Conservation (phyloP, 2,113 vertebrate genomes). For the Trachemys scripta region DNA sequence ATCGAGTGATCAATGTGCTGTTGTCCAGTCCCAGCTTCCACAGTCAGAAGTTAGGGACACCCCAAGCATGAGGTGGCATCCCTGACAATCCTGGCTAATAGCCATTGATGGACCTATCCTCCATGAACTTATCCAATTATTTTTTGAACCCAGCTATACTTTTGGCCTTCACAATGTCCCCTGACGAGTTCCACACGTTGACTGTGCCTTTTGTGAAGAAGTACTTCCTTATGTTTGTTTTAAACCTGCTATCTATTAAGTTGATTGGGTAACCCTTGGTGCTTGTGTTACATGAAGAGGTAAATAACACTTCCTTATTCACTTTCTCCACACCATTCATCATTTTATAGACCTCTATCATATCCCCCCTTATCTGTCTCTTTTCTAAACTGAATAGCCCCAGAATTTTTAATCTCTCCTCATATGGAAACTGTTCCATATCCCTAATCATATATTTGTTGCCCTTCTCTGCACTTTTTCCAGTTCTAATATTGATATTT, state of each 20-base stretch:
- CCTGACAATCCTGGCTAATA: too few species aligned
- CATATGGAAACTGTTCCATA: not conserved
- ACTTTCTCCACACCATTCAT: not conserved
- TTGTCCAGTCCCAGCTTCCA: too few species aligned
- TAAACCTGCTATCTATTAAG: not conserved
- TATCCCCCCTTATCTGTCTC: not conserved
- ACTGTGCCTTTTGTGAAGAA: not conserved
- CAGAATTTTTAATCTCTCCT: not conserved
- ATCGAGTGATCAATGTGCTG: too few species aligned
- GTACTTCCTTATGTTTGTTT: not conserved
- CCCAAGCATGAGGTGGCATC: too few species aligned
- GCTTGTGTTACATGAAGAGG: not conserved
- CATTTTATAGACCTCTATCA: not conserved
- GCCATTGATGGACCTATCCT: too few species aligned
- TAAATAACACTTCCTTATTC: not conserved
- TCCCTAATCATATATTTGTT: not conserved
- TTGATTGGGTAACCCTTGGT: not conserved
- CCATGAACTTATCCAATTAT: too few species aligned
- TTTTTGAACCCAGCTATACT: too few species aligned
- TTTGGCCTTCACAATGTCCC: not conserved
- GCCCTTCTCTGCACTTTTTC: not conserved
- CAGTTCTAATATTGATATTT: not conserved
- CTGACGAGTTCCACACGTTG: not conserved
- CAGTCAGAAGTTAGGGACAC: too few species aligned
- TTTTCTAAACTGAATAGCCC: not conserved